These are phyloP conservation scores for Drosophila subobscura DNA, from an alignment of 1,140 invertebrate genomes.

Conservation along the genomic window DNA sequence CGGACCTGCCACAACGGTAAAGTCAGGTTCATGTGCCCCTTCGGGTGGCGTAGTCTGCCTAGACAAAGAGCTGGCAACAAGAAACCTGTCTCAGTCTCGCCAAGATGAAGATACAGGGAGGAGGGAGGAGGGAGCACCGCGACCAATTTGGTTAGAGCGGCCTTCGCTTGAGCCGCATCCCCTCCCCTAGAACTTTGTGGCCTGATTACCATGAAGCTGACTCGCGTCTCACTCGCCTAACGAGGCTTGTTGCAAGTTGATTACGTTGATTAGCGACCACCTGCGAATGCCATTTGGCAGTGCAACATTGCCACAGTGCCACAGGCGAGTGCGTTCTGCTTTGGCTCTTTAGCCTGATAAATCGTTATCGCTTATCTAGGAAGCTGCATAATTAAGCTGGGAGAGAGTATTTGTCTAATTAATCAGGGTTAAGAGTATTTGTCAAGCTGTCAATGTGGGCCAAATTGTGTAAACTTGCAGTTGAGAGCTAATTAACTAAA, in stretches of 20 bases:
- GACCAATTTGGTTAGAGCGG: slow-evolving; percentile 41
- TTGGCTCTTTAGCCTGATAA: slow-evolving; percentile 33
- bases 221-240: slow-evolving; percentile 35
- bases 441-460: slow-evolving; percentile 14
- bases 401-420: slow-evolving; percentile 45
- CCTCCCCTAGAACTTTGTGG: slow-evolving; percentile 57
- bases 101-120: not conserved
- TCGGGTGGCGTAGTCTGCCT: slow-evolving; percentile 14
- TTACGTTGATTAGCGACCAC: slow-evolving; percentile 77
- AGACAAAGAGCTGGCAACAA: slow-evolving; percentile 25
- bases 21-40: slow-evolving; percentile 40
- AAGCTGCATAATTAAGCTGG: slow-evolving; percentile 28
- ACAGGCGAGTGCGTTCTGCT: slow-evolving; percentile 11
- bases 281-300: slow-evolving; percentile 66
- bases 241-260: slow-evolving; percentile 58
- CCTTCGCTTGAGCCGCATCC: slow-evolving; percentile 16
- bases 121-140: not conserved
- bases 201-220: slow-evolving; percentile 67
- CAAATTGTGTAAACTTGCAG: not conserved
- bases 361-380: slow-evolving; percentile 44
- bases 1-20: slow-evolving; percentile 53
- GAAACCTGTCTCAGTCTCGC: slow-evolving; percentile 29
- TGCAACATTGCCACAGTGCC: slow-evolving; percentile 24
- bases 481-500: not conserved
- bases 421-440: slow-evolving; percentile 44